Conservation (phyloP, 2,888 invertebrate species). For the Eumacrocentrus americanus region DNA sequence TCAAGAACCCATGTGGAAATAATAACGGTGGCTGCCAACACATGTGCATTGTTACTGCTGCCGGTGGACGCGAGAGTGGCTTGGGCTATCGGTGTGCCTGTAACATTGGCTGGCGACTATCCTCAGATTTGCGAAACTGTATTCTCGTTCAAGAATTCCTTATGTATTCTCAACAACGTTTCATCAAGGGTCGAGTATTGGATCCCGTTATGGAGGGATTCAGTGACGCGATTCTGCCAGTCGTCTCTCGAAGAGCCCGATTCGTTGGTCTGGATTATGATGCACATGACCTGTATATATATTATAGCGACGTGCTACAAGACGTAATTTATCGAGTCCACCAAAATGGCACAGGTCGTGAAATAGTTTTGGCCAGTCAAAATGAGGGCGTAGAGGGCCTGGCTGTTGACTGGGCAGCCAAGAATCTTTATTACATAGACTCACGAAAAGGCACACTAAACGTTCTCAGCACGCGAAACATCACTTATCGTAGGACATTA, state of each 20-base stretch:
- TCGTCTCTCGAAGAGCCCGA: slow-evolving; percentile 87
- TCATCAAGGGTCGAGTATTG: slow-evolving; percentile 91
- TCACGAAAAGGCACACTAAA: slow-evolving; percentile 93
- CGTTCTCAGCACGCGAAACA: slow-evolving; percentile 86
- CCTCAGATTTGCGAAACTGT: slow-evolving; percentile 78
- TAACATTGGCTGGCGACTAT: slow-evolving; percentile 82
- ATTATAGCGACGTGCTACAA: slow-evolving; percentile 96
- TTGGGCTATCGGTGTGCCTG: slow-evolving; percentile 92
- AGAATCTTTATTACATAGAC: slow-evolving; percentile 94
- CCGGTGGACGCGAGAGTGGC: slow-evolving; percentile 68
- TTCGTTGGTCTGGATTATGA: slow-evolving; percentile 97
- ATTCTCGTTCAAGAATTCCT: slow-evolving; percentile 85
- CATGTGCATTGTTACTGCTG: slow-evolving; percentile 89
- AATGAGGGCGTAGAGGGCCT: slow-evolving; percentile 97
- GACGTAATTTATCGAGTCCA: slow-evolving; percentile 87
- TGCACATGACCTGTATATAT: slow-evolving; percentile 87
- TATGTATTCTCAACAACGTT: slow-evolving; percentile 94
- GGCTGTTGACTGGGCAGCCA: slow-evolving; percentile 94
- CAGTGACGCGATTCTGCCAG: slow-evolving; percentile 93
- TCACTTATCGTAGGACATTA: slow-evolving; percentile 82
- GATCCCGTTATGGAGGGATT: slow-evolving; percentile 89
- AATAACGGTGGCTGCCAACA: slow-evolving; percentile 92
- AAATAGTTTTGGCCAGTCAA: slow-evolving; percentile 92
- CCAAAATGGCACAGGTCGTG: slow-evolving; percentile 78
- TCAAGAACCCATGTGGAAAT: slow-evolving; percentile 80